Conservation (phyloP, 2,888 invertebrate genomes). For the Glaucopsyche alexis region DNA sequence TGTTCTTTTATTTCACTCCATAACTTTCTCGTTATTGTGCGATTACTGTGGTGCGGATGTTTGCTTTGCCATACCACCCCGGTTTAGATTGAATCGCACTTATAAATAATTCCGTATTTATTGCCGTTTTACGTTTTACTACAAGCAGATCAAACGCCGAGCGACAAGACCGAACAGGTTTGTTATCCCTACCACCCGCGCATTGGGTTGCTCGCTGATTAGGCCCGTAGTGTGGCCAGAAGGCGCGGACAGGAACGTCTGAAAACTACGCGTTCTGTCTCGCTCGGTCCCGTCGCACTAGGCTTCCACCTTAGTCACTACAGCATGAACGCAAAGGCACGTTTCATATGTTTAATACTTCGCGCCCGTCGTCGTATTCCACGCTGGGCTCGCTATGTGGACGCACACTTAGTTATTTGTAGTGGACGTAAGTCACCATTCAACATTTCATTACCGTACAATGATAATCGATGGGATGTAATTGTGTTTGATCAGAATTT, state of each 20-base stretch:
- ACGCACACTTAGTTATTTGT: background rate
- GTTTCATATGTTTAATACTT: slow-evolving; percentile 24
- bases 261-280: slow-evolving; percentile 33
- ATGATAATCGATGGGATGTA: no score
- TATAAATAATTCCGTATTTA: slow-evolving; percentile 37
- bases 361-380: slow-evolving; percentile 30
- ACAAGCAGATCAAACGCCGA: slow-evolving; percentile 11
- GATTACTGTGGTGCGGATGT: slow-evolving; percentile 6
- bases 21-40: slow-evolving; percentile 37
- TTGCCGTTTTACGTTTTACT: slow-evolving; percentile 17
- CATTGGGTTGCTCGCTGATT: slow-evolving; percentile 33
- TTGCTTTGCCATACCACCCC: slow-evolving; percentile 35
- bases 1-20: slow-evolving; percentile 39
- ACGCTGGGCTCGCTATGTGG: slow-evolving; percentile 26
- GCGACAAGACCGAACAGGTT: slow-evolving; percentile 25
- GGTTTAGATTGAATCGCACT: slow-evolving; percentile 35
- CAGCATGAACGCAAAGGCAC: slow-evolving; percentile 29
- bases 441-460: no score
- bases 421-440: no score
- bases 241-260: slow-evolving; percentile 33
- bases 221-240: slow-evolving; percentile 35
- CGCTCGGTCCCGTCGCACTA: slow-evolving; percentile 30
- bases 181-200: slow-evolving; percentile 35
- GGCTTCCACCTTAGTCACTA: slow-evolving; percentile 29
- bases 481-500: no score